Conservation (phyloP, 2,888 invertebrate genomes). For the Platycheirus albimanus region DNA sequence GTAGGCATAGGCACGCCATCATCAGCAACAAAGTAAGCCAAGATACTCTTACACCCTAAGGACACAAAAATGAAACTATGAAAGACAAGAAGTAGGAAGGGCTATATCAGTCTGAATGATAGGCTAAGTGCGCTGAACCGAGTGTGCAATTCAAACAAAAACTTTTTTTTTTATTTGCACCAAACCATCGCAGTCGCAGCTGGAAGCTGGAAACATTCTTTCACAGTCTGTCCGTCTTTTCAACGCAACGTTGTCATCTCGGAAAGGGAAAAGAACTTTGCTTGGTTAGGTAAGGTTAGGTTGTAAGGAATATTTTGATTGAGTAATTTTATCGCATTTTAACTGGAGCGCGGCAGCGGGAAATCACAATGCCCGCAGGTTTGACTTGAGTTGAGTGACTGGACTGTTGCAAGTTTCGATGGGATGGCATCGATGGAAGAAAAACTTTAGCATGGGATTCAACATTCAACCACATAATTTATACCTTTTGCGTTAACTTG, state of each 20-base stretch:
- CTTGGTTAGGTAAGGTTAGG: no score
- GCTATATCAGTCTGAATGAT: constrained; percentile 5
- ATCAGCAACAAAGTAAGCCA: background rate
- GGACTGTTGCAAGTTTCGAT: no score
- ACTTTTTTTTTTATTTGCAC: background rate
- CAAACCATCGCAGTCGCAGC: background rate
- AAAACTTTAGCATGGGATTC: constrained; percentile 19
- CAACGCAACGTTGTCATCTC: background rate
- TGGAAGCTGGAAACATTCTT: background rate
- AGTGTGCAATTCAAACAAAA: constrained; percentile 12
- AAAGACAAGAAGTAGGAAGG: background rate
- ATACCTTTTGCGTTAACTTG: constrained; percentile 48
- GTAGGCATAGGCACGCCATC: background rate
- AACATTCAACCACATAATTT: constrained; percentile 47
- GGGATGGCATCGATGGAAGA: constrained; percentile 36
- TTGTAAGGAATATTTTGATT: constrained; percentile 55
- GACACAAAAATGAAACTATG: background rate
- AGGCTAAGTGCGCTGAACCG: constrained; percentile 5
- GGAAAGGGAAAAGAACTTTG: background rate
- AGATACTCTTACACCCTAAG: background rate
- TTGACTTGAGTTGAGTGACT: constrained; percentile 12
- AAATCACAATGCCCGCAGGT: constrained; percentile 31
- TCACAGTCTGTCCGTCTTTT: background rate
- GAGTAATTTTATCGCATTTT: constrained; percentile 70
- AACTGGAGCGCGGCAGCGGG: constrained; percentile 26